Evolutionary conservation across 2,888 invertebrate genomes (phyloP), one percentile per base, ranked within the genome.

Genomic region (Anagyrus pseudococci): DNA sequence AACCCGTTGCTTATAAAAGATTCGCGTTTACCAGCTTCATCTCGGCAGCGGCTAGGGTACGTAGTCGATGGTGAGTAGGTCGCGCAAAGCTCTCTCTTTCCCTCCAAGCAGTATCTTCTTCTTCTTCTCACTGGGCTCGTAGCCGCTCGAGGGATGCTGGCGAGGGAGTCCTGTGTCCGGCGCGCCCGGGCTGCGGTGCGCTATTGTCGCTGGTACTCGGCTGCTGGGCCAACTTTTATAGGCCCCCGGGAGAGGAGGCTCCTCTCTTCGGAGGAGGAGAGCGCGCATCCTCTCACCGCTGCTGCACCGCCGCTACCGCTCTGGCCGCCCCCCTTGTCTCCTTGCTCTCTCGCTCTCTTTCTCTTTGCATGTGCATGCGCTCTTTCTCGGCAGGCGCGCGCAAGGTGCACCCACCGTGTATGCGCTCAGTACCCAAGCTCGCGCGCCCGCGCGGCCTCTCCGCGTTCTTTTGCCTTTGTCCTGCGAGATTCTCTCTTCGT

Each of bases 21-120:
- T 29, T 29, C 10, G 6, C 4, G 29, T 29, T 7, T 58, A 62
- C 62, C 62, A 62, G 58, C 58, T 52, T 62, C 62, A 62, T 62
- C 41, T 48, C 53, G 57, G 23, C 52, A 23, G 23, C 13, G 29
- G 13, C 19, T 10, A 48, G 15, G 40, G 4, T 7, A 29, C 29
- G 10, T 7, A 29, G 10, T 10, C 29, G 10, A 29, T n/a, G n/a
- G n/a, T n/a, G n/a, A n/a, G n/a, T n/a, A n/a, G n/a, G n/a, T n/a
- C n/a, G n/a, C n/a, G n/a, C n/a, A n/a, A n/a, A n/a, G n/a, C n/a
- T n/a, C n/a, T n/a, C n/a, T n/a, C n/a, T n/a, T n/a, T n/a, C n/a
- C n/a, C n/a, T n/a, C n/a, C n/a, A 29, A 29, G 10, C 4, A 29
- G 29, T 29, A 29, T 7, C 29, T 29, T 29, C 29, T 10, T 29